A percentile compares a stretch with the other conserved stretches of the same genome.
These are phyloP conservation scores for Cepaea nemoralis DNA, from an alignment of 1,140 invertebrate species.

Conservation along the genomic window DNA sequence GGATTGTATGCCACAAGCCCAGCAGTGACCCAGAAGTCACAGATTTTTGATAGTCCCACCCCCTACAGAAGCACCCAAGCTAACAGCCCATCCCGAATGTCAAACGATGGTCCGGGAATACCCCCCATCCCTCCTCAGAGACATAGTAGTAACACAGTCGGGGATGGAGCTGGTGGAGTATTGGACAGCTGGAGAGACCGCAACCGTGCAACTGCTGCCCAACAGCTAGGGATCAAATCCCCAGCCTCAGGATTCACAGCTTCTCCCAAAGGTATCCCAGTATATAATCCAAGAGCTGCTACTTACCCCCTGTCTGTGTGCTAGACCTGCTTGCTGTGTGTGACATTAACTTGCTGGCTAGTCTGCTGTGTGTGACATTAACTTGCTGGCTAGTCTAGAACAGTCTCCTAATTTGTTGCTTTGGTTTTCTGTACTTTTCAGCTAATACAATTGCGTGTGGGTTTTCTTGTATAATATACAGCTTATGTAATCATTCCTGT, in stretches of 20 bases:
- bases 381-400: no score
- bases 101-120: slow-evolving; percentile 32
- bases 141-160: slow-evolving; percentile 30
- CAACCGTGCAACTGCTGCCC: slow-evolving; percentile 46
- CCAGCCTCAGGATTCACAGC: slow-evolving; percentile 49
- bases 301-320: not conserved
- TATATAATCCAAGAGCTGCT: slow-evolving; percentile 8
- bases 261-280: not conserved
- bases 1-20: not conserved
- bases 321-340: not conserved
- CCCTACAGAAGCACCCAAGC: slow-evolving; percentile 21
- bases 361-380: no score
- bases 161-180: not conserved
- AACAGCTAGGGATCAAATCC: slow-evolving; percentile 64
- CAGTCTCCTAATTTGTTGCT: no score
- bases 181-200: not conserved
- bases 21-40: not conserved
- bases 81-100: slow-evolving; percentile 11
- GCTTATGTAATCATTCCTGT: no score
- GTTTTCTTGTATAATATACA: no score
- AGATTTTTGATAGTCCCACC: slow-evolving; percentile 34
- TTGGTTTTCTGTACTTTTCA: no score
- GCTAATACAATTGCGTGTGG: no score
- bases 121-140: slow-evolving; percentile 16
- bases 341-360: no score